phyloP scores from a whole-genome alignment of 2,888 invertebrate genomes.

The Aspidapion aeneum region DNA sequence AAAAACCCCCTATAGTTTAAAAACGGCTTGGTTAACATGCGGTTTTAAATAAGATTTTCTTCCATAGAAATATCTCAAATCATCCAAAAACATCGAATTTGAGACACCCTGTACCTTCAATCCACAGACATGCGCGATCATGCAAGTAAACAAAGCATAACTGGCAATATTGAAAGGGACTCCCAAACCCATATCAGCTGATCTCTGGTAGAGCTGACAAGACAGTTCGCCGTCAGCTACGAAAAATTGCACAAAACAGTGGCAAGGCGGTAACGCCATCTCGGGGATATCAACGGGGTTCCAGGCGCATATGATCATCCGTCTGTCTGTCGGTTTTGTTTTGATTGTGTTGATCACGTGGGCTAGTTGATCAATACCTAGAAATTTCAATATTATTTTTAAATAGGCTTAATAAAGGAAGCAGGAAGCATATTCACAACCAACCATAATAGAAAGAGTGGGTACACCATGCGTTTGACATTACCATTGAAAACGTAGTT shows the following conservation, averaged over 20 bases:
- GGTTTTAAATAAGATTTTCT: too few species aligned
- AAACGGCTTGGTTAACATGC: too few species aligned
- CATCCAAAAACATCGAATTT: too few species aligned
- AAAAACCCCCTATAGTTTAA: too few species aligned
- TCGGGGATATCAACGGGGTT: constrained; percentile 81
- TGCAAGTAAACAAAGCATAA: constrained; percentile 88
- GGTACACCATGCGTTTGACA: too few species aligned
- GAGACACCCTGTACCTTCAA: too few species aligned
- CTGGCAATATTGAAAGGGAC: constrained; percentile 98
- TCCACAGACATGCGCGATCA: constrained; percentile 94
- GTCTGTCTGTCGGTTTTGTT: constrained; percentile 78
- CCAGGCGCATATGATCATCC: constrained; percentile 95
- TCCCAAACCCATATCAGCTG: constrained; percentile 97
- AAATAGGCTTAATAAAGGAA: too few species aligned
- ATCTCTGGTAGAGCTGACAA: constrained; percentile 92
- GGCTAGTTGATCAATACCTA: constrained; percentile 69
- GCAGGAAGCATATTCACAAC: too few species aligned
- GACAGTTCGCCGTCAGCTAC: constrained; percentile 81
- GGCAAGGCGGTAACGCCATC: constrained; percentile 98
- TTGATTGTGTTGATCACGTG: constrained; percentile 77
- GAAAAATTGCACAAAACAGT: constrained; percentile 92
- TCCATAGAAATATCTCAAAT: too few species aligned
- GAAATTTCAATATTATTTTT: background rate
- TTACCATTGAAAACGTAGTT: too few species aligned
- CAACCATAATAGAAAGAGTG: too few species aligned